Base-by-base conservation (phyloP, 2,797 vertebrate genomes). In the Vespertilio murinus region DNA sequence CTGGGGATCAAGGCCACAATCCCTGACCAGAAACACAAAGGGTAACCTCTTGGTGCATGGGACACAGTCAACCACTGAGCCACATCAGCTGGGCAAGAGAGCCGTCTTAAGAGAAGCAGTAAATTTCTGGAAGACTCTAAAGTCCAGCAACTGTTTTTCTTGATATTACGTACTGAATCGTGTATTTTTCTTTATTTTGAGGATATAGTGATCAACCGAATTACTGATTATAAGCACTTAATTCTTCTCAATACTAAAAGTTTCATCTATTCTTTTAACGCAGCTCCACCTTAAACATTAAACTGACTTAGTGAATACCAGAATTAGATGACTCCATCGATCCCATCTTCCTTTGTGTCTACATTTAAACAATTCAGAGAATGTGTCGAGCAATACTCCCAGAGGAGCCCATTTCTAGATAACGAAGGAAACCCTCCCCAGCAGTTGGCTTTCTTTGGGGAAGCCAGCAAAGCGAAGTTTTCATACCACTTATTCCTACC, bases 81-180 rank as follows among this genome's bases (percentile, higher is more conserved):
- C 28, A 61, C 59, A 61, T 61, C 59, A 61, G 59, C 59, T 30
- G 59, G 28, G 28, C 59, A 30, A 61, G 59, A 61, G 12, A 61
- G 28, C 8, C 16, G 47, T 23, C 49, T n/a, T 67, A 47, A 83
- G 10, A 90, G 8, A 94, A 83, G 30, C 3, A 71, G 23, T 5
- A 91, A 89, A 87, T 54, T 18, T 52, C 52, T 2, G 6, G 30
- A 86, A 81, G 47, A 80, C 52, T 71, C 33, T 70, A 18, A 65
- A 74, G 30, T 40, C 40, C 87, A 90, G 73, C 18, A 80, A 78
- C 1, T 87, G n/a, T 40, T 86, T 91, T 91, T 85, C 75, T 75
- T 73, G 33, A 84, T 45, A 35, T 77, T 69, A 40, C 70, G 49
- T 42, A 67, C 0, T 64, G 56, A 91, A 52, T 61, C 38, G 73